phyloP scores from a whole-genome alignment of 2,797 vertebrate genomes.

The Gymnoscopelus microlampas region DNA sequence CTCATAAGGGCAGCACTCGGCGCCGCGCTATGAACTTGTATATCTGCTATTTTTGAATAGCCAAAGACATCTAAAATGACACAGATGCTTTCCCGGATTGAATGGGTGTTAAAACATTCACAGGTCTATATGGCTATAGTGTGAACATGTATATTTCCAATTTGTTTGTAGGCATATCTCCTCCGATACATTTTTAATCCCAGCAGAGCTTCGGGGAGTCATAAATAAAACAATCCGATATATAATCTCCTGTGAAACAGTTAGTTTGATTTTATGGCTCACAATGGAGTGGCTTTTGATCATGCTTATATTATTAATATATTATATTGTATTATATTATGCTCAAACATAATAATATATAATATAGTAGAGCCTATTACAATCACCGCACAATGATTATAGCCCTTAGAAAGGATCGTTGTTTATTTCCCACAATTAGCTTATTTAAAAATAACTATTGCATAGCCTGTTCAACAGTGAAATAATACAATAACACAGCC shows the following conservation, averaged over 20 bases:
- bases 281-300: not conserved
- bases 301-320: too few species aligned
- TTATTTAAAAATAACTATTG: too few species aligned
- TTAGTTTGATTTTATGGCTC: constrained; percentile 33
- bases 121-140: constrained; percentile 9
- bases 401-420: constrained; percentile 4
- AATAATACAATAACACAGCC: too few species aligned
- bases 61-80: too few species aligned
- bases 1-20: too few species aligned
- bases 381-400: not conserved
- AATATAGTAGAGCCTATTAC: too few species aligned
- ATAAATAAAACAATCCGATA: constrained; percentile 78
- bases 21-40: too few species aligned
- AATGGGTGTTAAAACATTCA: not conserved
- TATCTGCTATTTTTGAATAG: too few species aligned
- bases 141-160: constrained; percentile 45
- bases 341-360: too few species aligned
- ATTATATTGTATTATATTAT: too few species aligned
- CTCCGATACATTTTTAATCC: constrained; percentile 85
- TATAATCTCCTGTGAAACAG: constrained; percentile 43
- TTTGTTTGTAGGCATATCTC: constrained; percentile 44
- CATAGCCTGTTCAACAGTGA: too few species aligned
- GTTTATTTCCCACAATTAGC: constrained; percentile 15
- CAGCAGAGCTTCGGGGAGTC: constrained; percentile 70
- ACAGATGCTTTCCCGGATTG: too few species aligned